Base-by-base conservation (phyloP, 2,888 invertebrate species). In the Blera fallax region DNA sequence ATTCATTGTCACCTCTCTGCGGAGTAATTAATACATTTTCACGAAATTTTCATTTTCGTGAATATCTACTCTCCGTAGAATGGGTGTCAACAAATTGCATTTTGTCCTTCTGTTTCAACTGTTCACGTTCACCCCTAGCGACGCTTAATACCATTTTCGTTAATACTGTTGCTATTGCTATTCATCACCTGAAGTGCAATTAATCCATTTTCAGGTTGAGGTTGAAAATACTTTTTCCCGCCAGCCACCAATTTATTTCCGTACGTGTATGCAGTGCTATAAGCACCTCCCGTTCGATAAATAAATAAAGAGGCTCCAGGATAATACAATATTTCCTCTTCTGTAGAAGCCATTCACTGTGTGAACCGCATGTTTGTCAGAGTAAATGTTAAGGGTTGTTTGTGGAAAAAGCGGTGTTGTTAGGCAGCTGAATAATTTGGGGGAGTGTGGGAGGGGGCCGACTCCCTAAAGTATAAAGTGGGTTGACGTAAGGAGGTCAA, bases 1-100 rank as follows among this genome's bases (percentile, higher is more conserved):
- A 54, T 74, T 74, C 58, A 80, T 29, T 67, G 67, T 74, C 74
- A 29, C 54, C 37, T 24, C 37, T 24, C 56, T 14, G 62, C 64
- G 64, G 60, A 76, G 76, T 77, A 82, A 77, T 82, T 77, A 77
- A 77, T 77, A 77, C 62, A 58, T 77, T 82, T 81, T 50, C 77
- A 65, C 16, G 70, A 64, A 69, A 77, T 70, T 70, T 77, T 50
- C 70, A 82, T 56, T 77, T 56, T 34, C 37, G 21, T 8, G 8
- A 14, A 2, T n/a, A n/a, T n/a, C n/a, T 14, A 24, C 1, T 14
- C 10, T 52, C 10, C 29, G 54, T 32, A 37, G 37, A 69, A 60
- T 77, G 56, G 78, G n/a, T 21, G 45, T 58, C 65, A 74, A 65
- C 65, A 73, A 80, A 80, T 80, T 73, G 34, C 60, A 80, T 40